Percentiles rank a stretch among this genome's conserved stretches.
These are phyloP conservation scores for Drosophila bunnanda DNA, from an alignment of 2,888 invertebrate species.

Conservation along the genomic window DNA sequence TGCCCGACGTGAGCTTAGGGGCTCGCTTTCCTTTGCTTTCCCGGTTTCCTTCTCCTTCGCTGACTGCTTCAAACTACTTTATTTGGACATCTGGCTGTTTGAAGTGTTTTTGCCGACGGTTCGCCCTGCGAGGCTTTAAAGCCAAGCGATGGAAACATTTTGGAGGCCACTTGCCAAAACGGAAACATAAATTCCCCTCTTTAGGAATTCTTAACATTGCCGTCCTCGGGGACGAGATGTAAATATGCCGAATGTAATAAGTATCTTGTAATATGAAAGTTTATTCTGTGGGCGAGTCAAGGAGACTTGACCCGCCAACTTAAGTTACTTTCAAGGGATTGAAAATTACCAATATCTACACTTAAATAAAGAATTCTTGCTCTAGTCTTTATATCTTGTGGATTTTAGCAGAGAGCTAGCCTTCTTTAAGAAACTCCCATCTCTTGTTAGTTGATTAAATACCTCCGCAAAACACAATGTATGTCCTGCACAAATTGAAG, in stretches of 20 bases:
- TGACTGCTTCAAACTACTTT: conserved; percentile 66
- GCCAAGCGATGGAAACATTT: conserved; percentile 19
- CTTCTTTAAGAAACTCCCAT: background rate
- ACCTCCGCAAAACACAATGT: background rate
- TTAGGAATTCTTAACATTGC: conserved; percentile 3
- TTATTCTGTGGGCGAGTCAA: conserved; percentile 2
- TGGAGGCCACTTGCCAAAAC: conserved; percentile 19
- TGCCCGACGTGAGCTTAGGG: conserved; percentile 45
- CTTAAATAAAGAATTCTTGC: no score
- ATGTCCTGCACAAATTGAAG: background rate
- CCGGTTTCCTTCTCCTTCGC: background rate
- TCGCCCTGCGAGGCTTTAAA: conserved; percentile 28
- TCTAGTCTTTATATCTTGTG: background rate
- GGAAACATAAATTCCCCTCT: conserved; percentile 30
- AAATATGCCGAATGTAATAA: conserved; percentile 32
- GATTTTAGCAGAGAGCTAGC: background rate
- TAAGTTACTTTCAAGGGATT: background rate
- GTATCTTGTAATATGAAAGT: conserved; percentile 22
- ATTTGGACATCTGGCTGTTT: conserved; percentile 65
- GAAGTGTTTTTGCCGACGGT: conserved; percentile 34
- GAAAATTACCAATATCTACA: background rate
- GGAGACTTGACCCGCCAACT: background rate
- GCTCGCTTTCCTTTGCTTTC: conserved; percentile 26
- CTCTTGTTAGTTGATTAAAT: background rate
- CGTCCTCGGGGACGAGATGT: conserved; percentile 1